These are phyloP conservation scores for Tauraco hartlaubi DNA, from an alignment of 2,797 vertebrate species.

Conservation along the genomic window DNA sequence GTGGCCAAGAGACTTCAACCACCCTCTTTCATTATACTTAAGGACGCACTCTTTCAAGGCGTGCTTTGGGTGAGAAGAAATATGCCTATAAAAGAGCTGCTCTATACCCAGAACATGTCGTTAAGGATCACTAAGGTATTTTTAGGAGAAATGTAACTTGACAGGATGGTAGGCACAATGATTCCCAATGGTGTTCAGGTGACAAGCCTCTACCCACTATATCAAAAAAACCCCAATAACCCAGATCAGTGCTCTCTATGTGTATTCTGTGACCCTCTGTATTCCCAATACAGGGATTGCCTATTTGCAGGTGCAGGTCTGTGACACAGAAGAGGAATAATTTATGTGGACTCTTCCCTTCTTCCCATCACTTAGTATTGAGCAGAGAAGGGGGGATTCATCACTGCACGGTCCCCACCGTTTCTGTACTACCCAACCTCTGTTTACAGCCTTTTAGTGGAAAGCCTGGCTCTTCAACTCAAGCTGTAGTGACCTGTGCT, in stretches of 20 bases:
- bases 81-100: not conserved
- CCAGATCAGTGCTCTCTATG: not conserved
- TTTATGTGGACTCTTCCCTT: not conserved
- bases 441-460: not conserved
- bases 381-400: not conserved
- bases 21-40: not conserved
- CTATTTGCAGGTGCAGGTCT: not conserved
- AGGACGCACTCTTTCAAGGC: not conserved
- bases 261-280: not conserved
- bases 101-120: not conserved
- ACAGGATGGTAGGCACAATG: not conserved
- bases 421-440: not conserved
- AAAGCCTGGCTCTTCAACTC: not conserved
- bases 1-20: not conserved
- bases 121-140: not conserved
- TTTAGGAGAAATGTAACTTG: not conserved
- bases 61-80: not conserved
- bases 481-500: not conserved
- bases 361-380: not conserved
- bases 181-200: not conserved
- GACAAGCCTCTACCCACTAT: not conserved
- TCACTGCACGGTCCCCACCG: not conserved
- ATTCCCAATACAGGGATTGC: not conserved
- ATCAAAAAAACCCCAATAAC: not conserved
- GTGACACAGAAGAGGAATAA: not conserved